A percentile compares a stretch with the other conserved stretches of the same genome.
These are phyloP conservation scores for Marcusenius ussheri DNA, from an alignment of 2,113 vertebrate genomes.

Conservation along the genomic window DNA sequence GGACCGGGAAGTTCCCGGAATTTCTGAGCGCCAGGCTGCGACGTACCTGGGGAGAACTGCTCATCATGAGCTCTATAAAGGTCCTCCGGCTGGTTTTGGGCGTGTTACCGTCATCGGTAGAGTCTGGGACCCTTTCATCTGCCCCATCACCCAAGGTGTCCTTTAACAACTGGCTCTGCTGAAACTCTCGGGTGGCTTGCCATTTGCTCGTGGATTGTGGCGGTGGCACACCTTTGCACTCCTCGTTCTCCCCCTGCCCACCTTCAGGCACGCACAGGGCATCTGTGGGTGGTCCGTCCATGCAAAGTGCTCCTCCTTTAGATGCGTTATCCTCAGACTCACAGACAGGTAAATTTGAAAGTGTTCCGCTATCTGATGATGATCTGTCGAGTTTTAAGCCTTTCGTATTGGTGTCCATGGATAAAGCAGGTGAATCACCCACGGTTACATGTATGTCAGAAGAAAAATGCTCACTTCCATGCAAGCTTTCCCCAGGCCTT, in stretches of 20 bases:
- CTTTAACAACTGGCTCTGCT: conserved; percentile 14
- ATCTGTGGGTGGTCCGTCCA: not conserved
- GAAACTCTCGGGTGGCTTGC: conserved; percentile 7
- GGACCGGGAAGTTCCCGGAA: not conserved
- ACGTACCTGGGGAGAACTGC: conserved; percentile 67
- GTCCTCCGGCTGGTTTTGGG: conserved; percentile 45
- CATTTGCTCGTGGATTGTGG: conserved; percentile 2
- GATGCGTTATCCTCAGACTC: not conserved
- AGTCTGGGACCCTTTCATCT: conserved; percentile 13
- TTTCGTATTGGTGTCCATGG: not conserved
- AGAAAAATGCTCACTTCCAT: not conserved
- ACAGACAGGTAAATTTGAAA: not conserved
- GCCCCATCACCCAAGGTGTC: not conserved
- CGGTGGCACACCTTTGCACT: not conserved
- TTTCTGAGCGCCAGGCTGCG: conserved; percentile 43
- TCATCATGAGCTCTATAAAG: conserved; percentile 51
- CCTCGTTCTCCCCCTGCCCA: not conserved
- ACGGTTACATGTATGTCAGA: conserved; percentile 17
- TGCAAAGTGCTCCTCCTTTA: not conserved
- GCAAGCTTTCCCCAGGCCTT: not conserved
- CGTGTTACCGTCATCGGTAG: conserved; percentile 20
- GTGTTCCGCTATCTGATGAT: not conserved
- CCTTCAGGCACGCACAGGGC: not conserved
- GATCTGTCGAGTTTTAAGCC: conserved; percentile 8
- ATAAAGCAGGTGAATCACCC: conserved; percentile 29